Percentiles rank a stretch among this genome's conserved stretches.
Conservation (phyloP, 1,140 invertebrate species). For the Diorhabda elongata region DNA sequence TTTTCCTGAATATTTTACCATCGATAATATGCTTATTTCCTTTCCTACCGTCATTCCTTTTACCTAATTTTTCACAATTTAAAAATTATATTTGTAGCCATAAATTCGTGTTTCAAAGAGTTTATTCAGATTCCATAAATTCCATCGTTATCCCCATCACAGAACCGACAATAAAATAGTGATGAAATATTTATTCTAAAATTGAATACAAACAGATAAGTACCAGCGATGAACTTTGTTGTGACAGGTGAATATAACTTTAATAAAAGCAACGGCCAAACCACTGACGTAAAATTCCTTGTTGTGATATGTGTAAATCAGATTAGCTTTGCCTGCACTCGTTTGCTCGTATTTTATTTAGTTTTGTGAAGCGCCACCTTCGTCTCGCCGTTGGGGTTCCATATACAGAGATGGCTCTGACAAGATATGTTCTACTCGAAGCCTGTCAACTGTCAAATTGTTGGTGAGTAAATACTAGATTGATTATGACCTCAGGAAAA, state of each 20-base stretch:
- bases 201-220: constrained; percentile 15
- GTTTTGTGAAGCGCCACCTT: constrained; percentile 19
- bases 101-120: no score
- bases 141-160: background rate
- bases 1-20: no score
- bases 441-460: constrained; percentile 7
- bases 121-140: background rate
- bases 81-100: no score
- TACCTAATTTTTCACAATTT: no score
- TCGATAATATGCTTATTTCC: no score
- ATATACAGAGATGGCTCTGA: constrained; percentile 8
- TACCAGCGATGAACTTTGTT: background rate
- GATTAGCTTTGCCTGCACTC: constrained; percentile 15
- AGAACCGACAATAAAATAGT: background rate
- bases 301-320: constrained; percentile 22
- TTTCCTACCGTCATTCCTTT: no score
- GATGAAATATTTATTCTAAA: constrained; percentile 8
- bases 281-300: constrained; percentile 14
- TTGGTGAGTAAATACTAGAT: background rate
- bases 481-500: background rate
- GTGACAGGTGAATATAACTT: constrained; percentile 18
- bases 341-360: constrained; percentile 18
- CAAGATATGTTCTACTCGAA: constrained; percentile 4
- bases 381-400: constrained; percentile 13
- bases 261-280: constrained; percentile 16